A percentile compares a stretch with the other conserved stretches of the same genome.
These are phyloP conservation scores for Dicaeum eximium DNA, from an alignment of 2,113 vertebrate species.

Conservation along the genomic window DNA sequence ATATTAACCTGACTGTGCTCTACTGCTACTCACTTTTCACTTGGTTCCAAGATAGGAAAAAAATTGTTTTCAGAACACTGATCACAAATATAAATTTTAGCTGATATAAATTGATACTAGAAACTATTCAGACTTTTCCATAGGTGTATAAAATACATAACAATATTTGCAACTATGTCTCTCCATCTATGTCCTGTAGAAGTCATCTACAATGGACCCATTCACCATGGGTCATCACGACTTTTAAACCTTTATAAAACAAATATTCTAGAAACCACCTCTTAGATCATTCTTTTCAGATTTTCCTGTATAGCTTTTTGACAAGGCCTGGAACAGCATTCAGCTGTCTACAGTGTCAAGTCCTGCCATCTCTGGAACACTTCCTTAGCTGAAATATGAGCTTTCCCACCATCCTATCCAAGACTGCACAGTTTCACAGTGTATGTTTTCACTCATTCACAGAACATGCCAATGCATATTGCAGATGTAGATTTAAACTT, in stretches of 20 bases:
- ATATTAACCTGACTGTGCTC: neutral
- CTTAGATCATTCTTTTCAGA: neutral
- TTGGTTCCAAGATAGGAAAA: neutral
- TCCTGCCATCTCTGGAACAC: neutral
- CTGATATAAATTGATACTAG: neutral
- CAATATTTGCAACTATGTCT: neutral
- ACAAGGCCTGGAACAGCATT: neutral
- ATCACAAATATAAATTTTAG: neutral
- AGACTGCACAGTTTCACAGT: neutral
- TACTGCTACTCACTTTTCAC: neutral
- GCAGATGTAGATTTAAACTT: neutral
- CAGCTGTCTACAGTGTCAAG: neutral
- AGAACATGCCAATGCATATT: neutral
- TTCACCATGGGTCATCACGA: neutral
- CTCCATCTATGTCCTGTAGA: neutral
- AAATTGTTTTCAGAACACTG: neutral
- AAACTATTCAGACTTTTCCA: neutral
- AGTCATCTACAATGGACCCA: neutral
- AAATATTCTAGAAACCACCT: neutral
- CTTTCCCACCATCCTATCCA: neutral
- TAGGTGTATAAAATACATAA: neutral
- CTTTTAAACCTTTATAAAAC: neutral
- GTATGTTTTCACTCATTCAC: neutral
- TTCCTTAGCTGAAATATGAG: neutral
- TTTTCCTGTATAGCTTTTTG: neutral